Base-by-base conservation (phyloP, 2,888 invertebrate genomes). In the Trypoxylon attenuatum region DNA sequence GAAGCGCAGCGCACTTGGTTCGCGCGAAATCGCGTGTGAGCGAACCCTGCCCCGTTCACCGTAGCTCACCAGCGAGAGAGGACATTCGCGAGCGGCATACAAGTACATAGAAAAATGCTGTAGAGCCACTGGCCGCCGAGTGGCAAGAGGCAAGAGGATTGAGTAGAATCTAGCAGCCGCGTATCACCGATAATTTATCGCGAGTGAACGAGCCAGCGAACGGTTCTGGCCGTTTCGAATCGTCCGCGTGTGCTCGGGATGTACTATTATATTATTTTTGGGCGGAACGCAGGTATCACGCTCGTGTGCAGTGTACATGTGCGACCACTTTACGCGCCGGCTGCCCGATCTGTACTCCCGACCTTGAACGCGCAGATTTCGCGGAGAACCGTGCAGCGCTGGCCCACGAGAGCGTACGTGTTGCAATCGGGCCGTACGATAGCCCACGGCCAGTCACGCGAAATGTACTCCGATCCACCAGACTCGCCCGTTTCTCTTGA, bases 361-460 rank as follows among this genome's bases (percentile, higher is more conserved):
- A 69, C 70, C 70, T 70, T 70, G 70, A 70, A 69, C 53, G 69
- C 56, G 54, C 45, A 50, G 51, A 69, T 61, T 53, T 69, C 51
- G 42, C 55, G 27, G 29, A 39, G 38, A 33, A 42, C 39, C 53
- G 41, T 47, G 46, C 59, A 53, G 38, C 53, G 27, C 15, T 47
- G n/a, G 18, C 27, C 41, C 18, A 8, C 16, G 45, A 46, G 47
- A 51, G 41, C 29, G 33, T 8, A 13, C 2, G 10, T 33, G 33
- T 33, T 33, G 33, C 33, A 33, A 33, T 33, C 33, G 13, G 13
- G 8, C 3, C 10, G 2, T 8, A 13, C 33, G 33, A 33, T 33
- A 33, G 33, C 1, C 25, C 25, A 8, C 25, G 25, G 25, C 25
- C 25, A 8, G n/a, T 10, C n/a, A n/a, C 13, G 2, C 0, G 3